Percentiles rank a stretch among this genome's conserved stretches.
These are phyloP conservation scores for Parus major DNA, from an alignment of 2,113 vertebrate species.

Conservation along the genomic window DNA sequence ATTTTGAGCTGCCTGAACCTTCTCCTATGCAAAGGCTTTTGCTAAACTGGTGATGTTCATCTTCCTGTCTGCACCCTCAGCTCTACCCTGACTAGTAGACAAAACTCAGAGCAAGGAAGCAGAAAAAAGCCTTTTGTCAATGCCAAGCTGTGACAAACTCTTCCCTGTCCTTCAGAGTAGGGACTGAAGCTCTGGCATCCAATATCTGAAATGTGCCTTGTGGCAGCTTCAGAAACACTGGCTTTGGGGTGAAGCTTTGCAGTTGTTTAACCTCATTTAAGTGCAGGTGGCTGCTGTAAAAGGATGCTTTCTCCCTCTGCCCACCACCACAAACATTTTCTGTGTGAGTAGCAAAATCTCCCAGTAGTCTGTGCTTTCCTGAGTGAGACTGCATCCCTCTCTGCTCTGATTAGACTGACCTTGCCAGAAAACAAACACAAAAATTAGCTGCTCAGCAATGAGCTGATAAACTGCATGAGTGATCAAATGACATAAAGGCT, in stretches of 20 bases:
- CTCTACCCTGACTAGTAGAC: neutral
- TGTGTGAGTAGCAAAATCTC: neutral
- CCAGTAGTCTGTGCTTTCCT: neutral
- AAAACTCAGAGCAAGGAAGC: neutral
- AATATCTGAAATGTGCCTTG: neutral
- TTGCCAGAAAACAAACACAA: conserved; percentile 21
- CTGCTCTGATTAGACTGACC: conserved; percentile 15
- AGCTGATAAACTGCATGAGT: neutral
- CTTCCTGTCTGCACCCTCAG: neutral
- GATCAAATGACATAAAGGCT: neutral
- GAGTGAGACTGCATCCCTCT: neutral
- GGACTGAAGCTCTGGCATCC: neutral
- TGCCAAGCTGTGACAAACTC: neutral
- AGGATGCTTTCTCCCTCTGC: neutral
- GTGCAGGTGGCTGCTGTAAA: neutral
- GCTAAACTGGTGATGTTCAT: neutral
- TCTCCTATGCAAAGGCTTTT: accelerated
- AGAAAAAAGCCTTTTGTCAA: neutral
- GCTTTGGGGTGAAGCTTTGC: neutral
- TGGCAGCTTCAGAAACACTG: neutral
- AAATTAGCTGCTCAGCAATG: neutral
- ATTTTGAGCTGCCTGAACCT: neutral
- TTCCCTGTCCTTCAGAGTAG: neutral
- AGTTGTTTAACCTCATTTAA: neutral
- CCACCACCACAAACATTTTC: neutral